A percentile compares a stretch with the other conserved stretches of the same genome.
These are phyloP conservation scores for Caenorhabditis imperialis DNA, from an alignment of 2,888 invertebrate species.

Conservation along the genomic window DNA sequence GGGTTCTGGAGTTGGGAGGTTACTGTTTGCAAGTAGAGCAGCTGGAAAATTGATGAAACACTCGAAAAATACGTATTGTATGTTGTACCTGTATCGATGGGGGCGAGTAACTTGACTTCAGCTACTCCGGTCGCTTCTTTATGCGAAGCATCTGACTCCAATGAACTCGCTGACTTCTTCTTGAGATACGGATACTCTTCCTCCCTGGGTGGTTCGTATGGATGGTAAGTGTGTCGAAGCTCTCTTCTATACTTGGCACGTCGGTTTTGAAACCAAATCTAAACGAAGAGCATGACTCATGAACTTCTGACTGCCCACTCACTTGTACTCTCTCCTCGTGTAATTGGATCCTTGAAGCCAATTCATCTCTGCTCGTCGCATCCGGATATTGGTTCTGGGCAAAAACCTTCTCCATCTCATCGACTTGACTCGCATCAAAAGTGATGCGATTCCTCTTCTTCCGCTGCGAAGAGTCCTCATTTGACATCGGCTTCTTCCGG, in stretches of 20 bases:
- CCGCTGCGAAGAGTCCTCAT: slow-evolving; percentile 6
- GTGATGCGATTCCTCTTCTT: slow-evolving; percentile 45
- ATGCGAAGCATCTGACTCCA: no score
- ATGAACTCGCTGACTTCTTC: slow-evolving; percentile 1
- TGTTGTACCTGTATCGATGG: no score
- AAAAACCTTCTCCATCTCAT: slow-evolving; percentile 39
- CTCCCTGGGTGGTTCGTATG: slow-evolving; percentile 11
- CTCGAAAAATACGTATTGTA: no score
- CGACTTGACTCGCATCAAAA: slow-evolving; percentile 34
- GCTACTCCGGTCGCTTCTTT: no score
- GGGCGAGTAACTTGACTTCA: no score
- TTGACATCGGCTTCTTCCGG: background rate
- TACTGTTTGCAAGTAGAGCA: no score
- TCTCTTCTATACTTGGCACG: slow-evolving; percentile 37
- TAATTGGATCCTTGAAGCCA: slow-evolving; percentile 30
- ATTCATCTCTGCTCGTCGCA: slow-evolving; percentile 15
- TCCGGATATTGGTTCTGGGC: slow-evolving; percentile 40
- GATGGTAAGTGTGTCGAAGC: slow-evolving; percentile 19
- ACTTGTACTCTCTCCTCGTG: slow-evolving; percentile 44
- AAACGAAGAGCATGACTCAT: no score
- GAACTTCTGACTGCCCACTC: background rate
- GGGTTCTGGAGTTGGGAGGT: no score
- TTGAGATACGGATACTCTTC: slow-evolving; percentile 8
- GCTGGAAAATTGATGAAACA: no score
- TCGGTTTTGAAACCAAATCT: slow-evolving; percentile 50